Conservation (phyloP, 1,140 invertebrate species). For the Armadillidium nasatum region DNA sequence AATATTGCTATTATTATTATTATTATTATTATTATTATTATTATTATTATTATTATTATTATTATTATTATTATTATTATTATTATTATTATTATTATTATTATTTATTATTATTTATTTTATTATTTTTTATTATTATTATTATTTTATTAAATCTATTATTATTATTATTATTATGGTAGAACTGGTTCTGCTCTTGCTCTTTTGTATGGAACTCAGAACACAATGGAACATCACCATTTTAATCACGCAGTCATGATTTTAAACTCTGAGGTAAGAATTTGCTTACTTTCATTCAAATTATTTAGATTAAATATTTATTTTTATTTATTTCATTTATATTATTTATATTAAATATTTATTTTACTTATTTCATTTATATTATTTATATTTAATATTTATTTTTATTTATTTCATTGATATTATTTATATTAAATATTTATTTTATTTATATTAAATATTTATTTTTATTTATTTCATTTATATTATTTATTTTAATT, state of each 20-base stretch:
- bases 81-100: slow-evolving; percentile 13
- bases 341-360: no score
- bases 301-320: no score
- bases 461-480: no score
- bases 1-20: background rate
- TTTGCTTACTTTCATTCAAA: no score
- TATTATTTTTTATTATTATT: background rate
- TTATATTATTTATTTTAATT: no score
- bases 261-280: slow-evolving; percentile 75
- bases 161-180: slow-evolving; percentile 43
- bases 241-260: slow-evolving; percentile 96
- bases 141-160: slow-evolving; percentile 2
- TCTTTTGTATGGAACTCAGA: slow-evolving; percentile 81
- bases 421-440: no score
- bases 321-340: no score
- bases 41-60: background rate
- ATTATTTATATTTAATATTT: no score
- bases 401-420: no score
- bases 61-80: background rate
- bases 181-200: slow-evolving; percentile 85
- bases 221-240: slow-evolving; percentile 94
- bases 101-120: background rate
- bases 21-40: slow-evolving; percentile 7
- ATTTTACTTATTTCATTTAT: no score
- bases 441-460: no score